These are phyloP conservation scores for Tangara arthus DNA, from an alignment of 2,797 vertebrate genomes.

Conservation along the genomic window DNA sequence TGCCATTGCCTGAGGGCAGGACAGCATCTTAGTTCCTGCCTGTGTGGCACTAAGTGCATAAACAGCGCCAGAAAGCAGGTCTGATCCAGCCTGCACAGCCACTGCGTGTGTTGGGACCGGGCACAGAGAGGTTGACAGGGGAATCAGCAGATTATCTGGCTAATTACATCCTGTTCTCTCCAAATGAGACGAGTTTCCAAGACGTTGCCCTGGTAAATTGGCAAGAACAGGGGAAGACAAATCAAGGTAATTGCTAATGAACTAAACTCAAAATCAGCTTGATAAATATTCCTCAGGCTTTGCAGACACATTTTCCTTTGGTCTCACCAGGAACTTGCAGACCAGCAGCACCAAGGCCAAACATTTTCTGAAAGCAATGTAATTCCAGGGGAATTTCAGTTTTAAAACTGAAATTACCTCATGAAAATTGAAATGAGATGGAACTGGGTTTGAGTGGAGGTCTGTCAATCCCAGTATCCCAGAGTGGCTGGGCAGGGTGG, in stretches of 20 bases:
- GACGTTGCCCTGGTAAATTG: constrained; percentile 39
- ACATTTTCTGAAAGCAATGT: not conserved
- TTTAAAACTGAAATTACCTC: not conserved
- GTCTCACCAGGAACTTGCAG: not conserved
- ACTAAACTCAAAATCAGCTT: constrained; percentile 14
- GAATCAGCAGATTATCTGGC: constrained; percentile 50
- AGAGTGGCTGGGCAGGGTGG: not conserved
- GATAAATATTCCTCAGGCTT: constrained; percentile 32
- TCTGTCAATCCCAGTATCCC: not conserved
- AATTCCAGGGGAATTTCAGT: too few relatives aligned
- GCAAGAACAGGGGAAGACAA: constrained; percentile 13
- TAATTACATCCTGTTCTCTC: constrained; percentile 60
- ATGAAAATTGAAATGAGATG: not conserved
- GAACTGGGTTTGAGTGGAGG: not conserved
- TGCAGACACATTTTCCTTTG: not conserved
- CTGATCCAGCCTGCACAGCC: constrained; percentile 42
- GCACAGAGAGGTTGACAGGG: not conserved
- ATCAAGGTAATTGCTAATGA: constrained; percentile 46
- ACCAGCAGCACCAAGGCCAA: not conserved
- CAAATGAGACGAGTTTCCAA: constrained; percentile 22
- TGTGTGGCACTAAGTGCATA: not conserved
- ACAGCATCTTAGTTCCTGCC: constrained; percentile 10
- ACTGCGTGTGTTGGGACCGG: not conserved
- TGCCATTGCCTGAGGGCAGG: constrained; percentile 40
- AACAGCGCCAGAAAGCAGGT: constrained; percentile 34